phyloP scores from a whole-genome alignment of 1,140 invertebrate genomes.

The Wiebesia pumilae region DNA sequence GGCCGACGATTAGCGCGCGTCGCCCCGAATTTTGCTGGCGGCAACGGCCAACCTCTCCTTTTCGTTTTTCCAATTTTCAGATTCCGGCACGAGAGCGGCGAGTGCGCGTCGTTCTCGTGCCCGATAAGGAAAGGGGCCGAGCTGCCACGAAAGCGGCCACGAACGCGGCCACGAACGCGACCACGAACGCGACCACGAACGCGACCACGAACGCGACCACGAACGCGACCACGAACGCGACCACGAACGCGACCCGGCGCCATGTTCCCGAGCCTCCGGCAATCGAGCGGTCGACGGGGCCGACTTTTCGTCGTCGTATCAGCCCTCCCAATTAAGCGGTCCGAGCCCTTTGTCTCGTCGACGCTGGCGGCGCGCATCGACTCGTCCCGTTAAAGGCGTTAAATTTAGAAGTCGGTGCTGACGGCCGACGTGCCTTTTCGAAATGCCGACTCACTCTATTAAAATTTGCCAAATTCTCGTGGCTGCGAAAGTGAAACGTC shows the following conservation, averaged over 20 bases:
- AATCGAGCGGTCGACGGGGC: no score
- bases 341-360: no score
- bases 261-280: no score
- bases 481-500: not conserved
- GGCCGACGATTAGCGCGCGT: not conserved
- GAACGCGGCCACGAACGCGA: not conserved
- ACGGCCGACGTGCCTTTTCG: not conserved
- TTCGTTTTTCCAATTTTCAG: not conserved
- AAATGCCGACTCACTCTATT: constrained; percentile 24
- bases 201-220: not conserved
- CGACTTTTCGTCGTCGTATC: no score
- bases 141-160: no score
- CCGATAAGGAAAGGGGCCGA: not conserved
- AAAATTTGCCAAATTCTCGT: constrained; percentile 22
- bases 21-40: not conserved
- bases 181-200: not conserved
- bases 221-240: not conserved
- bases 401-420: not conserved
- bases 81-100: not conserved
- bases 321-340: no score
- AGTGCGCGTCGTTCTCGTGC: not conserved
- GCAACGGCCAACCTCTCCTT: not conserved
- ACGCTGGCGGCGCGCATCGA: not conserved
- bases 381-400: not conserved
- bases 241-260: not conserved